These are phyloP conservation scores for Acanthosoma haemorrhoidale DNA, from an alignment of 2,888 invertebrate genomes.

Conservation along the genomic window DNA sequence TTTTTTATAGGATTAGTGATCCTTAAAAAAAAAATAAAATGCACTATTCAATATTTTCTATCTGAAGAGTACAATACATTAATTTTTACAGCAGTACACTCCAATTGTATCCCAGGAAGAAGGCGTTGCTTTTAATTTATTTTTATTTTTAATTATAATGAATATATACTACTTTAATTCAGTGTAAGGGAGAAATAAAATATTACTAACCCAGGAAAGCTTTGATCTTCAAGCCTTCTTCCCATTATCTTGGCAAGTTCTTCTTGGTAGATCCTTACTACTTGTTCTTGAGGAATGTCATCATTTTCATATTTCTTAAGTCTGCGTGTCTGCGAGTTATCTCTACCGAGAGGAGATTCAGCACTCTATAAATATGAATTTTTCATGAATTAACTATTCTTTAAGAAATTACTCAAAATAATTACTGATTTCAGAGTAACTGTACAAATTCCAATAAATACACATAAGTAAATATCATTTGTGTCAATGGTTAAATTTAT, in stretches of 20 bases:
- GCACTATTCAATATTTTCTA: too few relatives aligned
- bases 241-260: constrained; percentile 90
- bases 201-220: constrained; percentile 42
- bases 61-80: too few relatives aligned
- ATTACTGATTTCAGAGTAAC: background rate
- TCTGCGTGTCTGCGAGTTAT: constrained; percentile 63
- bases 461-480: background rate
- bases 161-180: too few relatives aligned
- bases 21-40: too few relatives aligned
- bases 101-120: too few relatives aligned
- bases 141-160: too few relatives aligned
- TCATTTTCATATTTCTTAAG: constrained; percentile 85
- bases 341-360: constrained; percentile 69
- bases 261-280: constrained; percentile 89
- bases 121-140: too few relatives aligned
- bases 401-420: background rate
- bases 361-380: constrained; percentile 34
- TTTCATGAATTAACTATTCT: background rate
- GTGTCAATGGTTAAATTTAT: background rate
- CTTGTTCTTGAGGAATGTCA: constrained; percentile 94
- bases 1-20: too few relatives aligned
- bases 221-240: constrained; percentile 60
- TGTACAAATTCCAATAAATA: background rate
- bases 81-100: too few relatives aligned
- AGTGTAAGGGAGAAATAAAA: too few relatives aligned